Evolutionary conservation across 2,113 vertebrate species (phyloP).

Genomic region (Upupa epops): DNA sequence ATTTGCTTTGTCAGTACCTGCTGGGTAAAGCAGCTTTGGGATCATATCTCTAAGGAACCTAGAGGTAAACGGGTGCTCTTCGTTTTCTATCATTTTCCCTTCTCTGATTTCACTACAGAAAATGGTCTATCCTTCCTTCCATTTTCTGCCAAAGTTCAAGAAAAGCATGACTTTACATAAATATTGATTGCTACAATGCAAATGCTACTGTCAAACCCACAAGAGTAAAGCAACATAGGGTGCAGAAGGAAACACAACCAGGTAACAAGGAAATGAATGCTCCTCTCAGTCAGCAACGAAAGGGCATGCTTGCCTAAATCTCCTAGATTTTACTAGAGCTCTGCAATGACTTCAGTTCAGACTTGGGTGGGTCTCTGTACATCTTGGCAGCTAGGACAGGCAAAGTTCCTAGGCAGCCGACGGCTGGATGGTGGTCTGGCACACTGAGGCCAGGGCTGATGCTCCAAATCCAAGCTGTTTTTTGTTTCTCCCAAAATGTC

Average conservation of each 20-base stretch:
- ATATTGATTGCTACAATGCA: neutral
- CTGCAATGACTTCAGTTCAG: neutral
- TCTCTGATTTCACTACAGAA: neutral
- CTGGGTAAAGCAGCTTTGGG: neutral
- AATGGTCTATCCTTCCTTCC: neutral
- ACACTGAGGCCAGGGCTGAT: neutral
- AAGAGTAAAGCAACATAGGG: neutral
- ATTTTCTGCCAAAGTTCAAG: neutral
- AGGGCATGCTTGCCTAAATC: neutral
- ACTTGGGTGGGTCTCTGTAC: neutral
- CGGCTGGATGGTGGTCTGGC: neutral
- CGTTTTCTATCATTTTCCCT: neutral
- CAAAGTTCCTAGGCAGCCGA: neutral
- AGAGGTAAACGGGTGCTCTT: neutral
- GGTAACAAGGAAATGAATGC: neutral
- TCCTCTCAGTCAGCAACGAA: neutral
- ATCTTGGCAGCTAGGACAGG: neutral
- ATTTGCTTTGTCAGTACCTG: neutral
- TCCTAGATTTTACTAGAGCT: neutral
- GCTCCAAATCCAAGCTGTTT: neutral
- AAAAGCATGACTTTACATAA: neutral
- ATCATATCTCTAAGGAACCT: neutral
- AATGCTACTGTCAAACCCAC: neutral
- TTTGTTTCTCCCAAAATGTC: conserved; percentile 18
- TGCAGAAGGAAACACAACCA: neutral